Base-by-base conservation (phyloP, 2,888 invertebrate genomes). In the Steinernema hermaphroditum region DNA sequence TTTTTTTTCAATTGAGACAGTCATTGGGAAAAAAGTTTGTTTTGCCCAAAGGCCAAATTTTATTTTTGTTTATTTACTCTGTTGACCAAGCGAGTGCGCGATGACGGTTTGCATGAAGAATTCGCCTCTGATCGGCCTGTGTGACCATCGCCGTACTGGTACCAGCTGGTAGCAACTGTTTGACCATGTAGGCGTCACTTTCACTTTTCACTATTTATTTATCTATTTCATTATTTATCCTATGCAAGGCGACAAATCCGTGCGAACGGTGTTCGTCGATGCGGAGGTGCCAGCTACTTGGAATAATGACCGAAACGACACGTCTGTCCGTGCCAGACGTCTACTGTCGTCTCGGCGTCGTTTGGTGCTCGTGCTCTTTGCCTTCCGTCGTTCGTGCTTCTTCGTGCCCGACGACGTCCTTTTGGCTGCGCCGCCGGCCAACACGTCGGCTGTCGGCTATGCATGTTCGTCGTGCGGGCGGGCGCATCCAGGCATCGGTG, bases 381-480 rank as follows among this genome's bases (percentile, higher is more conserved):
- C 62, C 62, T 62, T 62, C 34, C 62, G 22, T 62, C 62, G 29
- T 62, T 32, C 62, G 62, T 62, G 62, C 62, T 62, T 62, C 62
- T 62, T 62, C 62, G 62, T 62, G 62, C 62, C 62, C 62, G 62
- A 62, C 62, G 62, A 62, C 62, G 62, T 62, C 62, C 62, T 62
- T 62, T 62, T 62, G 62, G 27, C 62, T 62, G 62, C 62, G 62
- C 54, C 54, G 54, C 2, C 54, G 46, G 54, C 54, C 54, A 22
- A 6, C 29, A 22, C 46, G 46, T 46, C 46, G 22, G 46, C 16
- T 19, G 46, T 16, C 46, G 46, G 46, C 50, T 19, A 50, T 24
- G 50, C 50, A 50, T 50, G 50, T 50, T 50, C 50, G 9, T 6
- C 46, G 46, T 9, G 50, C 50, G 46, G 46, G 16, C n/a, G 19